Evolutionary conservation across 2,113 vertebrate species (phyloP).

Genomic region (Cacatua alba): DNA sequence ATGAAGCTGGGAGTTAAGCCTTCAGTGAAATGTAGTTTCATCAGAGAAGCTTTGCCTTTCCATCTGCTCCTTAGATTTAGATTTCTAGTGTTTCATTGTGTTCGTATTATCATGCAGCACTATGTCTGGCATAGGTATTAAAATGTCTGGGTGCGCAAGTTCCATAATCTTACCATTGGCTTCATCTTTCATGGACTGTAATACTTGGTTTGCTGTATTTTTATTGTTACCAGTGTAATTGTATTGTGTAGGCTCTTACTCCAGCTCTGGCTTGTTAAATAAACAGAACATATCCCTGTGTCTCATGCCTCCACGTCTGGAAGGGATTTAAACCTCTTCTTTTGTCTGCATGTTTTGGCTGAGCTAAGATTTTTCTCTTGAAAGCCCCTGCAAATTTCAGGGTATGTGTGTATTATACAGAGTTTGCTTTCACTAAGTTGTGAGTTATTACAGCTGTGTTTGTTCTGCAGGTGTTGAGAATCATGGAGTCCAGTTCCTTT

Average conservation of each 20-base stretch:
- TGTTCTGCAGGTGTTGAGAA: slow-evolving; percentile 16
- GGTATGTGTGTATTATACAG: slow-evolving; percentile 5
- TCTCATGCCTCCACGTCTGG: slow-evolving; percentile 10
- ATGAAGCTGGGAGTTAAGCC: neutral
- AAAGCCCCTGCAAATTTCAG: slow-evolving; percentile 31
- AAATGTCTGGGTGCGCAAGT: slow-evolving; percentile 53
- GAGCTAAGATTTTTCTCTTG: slow-evolving; percentile 47
- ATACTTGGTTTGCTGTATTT: slow-evolving; percentile 39
- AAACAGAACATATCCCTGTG: slow-evolving; percentile 60
- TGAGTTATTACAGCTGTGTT: slow-evolving; percentile 56
- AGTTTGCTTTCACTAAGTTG: slow-evolving; percentile 43
- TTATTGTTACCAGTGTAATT: slow-evolving; percentile 62
- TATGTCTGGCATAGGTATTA: slow-evolving; percentile 60
- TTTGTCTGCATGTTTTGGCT: slow-evolving; percentile 57
- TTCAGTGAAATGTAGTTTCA: neutral
- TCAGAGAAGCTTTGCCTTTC: neutral
- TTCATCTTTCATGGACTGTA: slow-evolving; percentile 6
- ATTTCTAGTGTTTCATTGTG: slow-evolving; percentile 32
- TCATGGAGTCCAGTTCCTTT: neutral
- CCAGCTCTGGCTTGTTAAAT: slow-evolving; percentile 45
- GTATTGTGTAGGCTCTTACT: slow-evolving; percentile 40
- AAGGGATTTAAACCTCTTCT: slow-evolving; percentile 61
- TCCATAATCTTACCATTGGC: slow-evolving; percentile 8
- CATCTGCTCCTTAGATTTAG: slow-evolving; percentile 31
- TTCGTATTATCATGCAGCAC: neutral